phyloP scores from a whole-genome alignment of 1,140 invertebrate genomes.

The Aphelinus certus region DNA sequence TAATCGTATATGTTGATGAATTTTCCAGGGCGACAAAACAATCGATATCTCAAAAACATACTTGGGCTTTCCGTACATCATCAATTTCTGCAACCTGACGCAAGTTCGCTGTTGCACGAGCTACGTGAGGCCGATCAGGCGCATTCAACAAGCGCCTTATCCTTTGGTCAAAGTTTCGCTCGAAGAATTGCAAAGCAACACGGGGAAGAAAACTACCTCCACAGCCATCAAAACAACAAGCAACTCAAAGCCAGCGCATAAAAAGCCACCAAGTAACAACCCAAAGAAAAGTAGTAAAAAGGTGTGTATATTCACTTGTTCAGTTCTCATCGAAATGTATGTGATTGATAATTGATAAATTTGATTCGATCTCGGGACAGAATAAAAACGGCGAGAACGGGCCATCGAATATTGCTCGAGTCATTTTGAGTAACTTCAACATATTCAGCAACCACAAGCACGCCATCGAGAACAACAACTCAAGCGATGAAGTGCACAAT shows the following conservation, averaged over 20 bases:
- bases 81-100: constrained; percentile 82
- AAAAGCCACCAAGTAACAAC: constrained; percentile 55
- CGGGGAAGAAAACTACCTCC: constrained; percentile 46
- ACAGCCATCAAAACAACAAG: constrained; percentile 53
- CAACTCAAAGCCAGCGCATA: constrained; percentile 53
- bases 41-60: constrained; percentile 78
- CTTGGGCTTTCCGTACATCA: constrained; percentile 78
- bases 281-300: constrained; percentile 56
- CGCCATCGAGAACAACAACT: constrained; percentile 53
- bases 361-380: constrained; percentile 42
- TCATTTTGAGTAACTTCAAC: constrained; percentile 82
- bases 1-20: constrained; percentile 33
- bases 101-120: constrained; percentile 78
- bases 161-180: constrained; percentile 77
- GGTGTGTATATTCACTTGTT: constrained; percentile 20
- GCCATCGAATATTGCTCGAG: constrained; percentile 74
- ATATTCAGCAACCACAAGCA: constrained; percentile 74
- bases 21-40: constrained; percentile 74
- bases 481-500: constrained; percentile 46
- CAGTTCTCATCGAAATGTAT: background rate
- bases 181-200: constrained; percentile 66
- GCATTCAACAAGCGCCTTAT: constrained; percentile 83
- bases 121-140: constrained; percentile 75
- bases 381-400: constrained; percentile 61
- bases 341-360: background rate